phyloP scores from a whole-genome alignment of 2,113 vertebrate genomes.

The Oryzias celebensis region DNA sequence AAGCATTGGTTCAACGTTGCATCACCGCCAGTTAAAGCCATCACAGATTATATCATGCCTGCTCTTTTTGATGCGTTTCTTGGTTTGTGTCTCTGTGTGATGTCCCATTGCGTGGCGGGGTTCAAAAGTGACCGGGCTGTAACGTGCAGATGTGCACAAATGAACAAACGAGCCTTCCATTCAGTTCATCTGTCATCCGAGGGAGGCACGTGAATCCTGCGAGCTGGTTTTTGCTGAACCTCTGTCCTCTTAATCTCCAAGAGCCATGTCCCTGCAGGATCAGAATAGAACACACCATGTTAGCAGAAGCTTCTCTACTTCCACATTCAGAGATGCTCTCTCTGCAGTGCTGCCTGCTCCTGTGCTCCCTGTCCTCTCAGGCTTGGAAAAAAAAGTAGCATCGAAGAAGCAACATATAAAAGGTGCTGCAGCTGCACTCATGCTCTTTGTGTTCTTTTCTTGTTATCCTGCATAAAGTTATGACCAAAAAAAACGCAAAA shows the following conservation, averaged over 20 bases:
- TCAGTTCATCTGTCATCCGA: slow-evolving; percentile 68
- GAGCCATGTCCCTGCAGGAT: slow-evolving; percentile 56
- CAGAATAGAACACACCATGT: slow-evolving; percentile 41
- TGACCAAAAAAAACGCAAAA: slow-evolving; percentile 66
- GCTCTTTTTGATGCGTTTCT: slow-evolving; percentile 67
- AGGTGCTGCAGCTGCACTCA: slow-evolving; percentile 47
- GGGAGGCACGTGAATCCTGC: slow-evolving; percentile 56
- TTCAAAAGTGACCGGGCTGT: slow-evolving; percentile 51
- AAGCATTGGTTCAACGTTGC: slow-evolving; percentile 79
- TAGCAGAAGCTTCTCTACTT: slow-evolving; percentile 24
- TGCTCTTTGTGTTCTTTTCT: slow-evolving; percentile 46
- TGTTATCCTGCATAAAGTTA: slow-evolving; percentile 45
- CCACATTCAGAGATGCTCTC: slow-evolving; percentile 33
- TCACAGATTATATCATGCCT: slow-evolving; percentile 77
- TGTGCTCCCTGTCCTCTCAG: slow-evolving; percentile 41
- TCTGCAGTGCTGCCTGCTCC: slow-evolving; percentile 40
- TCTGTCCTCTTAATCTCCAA: slow-evolving; percentile 38
- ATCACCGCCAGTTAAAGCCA: slow-evolving; percentile 79
- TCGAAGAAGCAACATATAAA: slow-evolving; percentile 24
- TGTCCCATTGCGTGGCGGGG: slow-evolving; percentile 24
- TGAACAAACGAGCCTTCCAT: slow-evolving; percentile 71
- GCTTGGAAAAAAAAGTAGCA: slow-evolving; percentile 31
- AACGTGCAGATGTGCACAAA: slow-evolving; percentile 57
- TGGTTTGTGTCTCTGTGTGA: slow-evolving; percentile 36
- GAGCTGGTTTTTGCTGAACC: slow-evolving; percentile 20